These are phyloP conservation scores for Maccullochella peelii DNA, from an alignment of 2,113 vertebrate genomes.

Conservation along the genomic window DNA sequence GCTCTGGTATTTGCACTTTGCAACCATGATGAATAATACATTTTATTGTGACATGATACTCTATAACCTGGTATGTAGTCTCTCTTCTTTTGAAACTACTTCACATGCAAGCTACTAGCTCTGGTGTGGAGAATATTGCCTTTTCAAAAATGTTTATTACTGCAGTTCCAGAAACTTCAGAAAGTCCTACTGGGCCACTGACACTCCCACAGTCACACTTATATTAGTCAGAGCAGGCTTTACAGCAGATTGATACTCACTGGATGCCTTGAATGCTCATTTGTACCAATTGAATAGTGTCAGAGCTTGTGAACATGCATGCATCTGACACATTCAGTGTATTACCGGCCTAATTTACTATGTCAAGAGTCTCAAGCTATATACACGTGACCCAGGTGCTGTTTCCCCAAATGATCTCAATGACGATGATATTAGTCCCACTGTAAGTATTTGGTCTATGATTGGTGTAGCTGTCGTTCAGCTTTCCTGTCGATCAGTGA, in stretches of 20 bases:
- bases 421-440: background rate
- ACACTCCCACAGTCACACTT: background rate
- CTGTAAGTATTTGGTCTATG: background rate
- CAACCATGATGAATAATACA: slow-evolving; percentile 22
- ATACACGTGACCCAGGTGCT: background rate
- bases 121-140: background rate
- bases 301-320: background rate
- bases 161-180: background rate
- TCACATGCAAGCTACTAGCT: background rate
- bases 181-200: background rate
- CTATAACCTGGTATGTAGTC: slow-evolving; percentile 8
- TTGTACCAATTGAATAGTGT: background rate
- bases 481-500: background rate
- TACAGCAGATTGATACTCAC: background rate
- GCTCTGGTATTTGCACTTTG: slow-evolving; percentile 29
- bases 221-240: background rate
- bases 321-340: background rate
- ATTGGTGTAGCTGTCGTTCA: background rate
- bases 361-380: background rate
- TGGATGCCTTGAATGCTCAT: background rate
- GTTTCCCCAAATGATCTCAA: background rate
- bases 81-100: slow-evolving; percentile 14
- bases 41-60: slow-evolving; percentile 20
- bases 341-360: background rate
- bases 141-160: background rate